Evolutionary conservation across 2,113 vertebrate genomes (phyloP).

Genomic region (Tyto alba): DNA sequence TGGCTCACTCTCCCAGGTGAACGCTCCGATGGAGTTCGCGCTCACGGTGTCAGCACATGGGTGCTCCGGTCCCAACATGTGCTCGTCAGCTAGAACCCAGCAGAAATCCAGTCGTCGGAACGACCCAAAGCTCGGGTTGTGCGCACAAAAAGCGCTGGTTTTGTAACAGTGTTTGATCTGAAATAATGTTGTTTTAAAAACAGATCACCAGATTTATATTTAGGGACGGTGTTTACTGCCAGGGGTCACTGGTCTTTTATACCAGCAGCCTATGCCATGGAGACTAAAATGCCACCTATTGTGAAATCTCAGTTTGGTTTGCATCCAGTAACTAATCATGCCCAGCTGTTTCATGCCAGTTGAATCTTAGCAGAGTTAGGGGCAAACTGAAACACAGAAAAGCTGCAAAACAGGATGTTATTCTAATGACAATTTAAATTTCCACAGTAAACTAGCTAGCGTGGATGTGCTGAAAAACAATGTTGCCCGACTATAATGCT

Average conservation of each 20-base stretch:
- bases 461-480: not conserved
- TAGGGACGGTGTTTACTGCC: not conserved
- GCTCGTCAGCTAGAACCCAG: fast-evolving
- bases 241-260: not conserved
- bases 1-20: not conserved
- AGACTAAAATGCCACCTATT: slow-evolving; percentile 30
- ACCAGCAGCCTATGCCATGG: not conserved
- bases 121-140: not conserved
- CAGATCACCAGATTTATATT: not conserved
- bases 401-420: slow-evolving; percentile 5
- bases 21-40: not conserved
- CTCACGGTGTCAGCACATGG: not conserved
- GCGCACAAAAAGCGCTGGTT: fast-evolving
- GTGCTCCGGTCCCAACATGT: not conserved
- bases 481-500: not conserved
- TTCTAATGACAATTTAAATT: not conserved
- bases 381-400: not conserved
- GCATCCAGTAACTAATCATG: not conserved
- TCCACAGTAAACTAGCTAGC: not conserved
- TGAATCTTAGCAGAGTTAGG: slow-evolving; percentile 1
- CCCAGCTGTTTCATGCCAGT: slow-evolving; percentile 28
- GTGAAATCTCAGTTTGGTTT: slow-evolving; percentile 18
- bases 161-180: not conserved
- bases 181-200: not conserved
- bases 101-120: not conserved